Evolutionary conservation across 2,797 vertebrate species (phyloP).

Genomic region (Danio aesculapii): DNA sequence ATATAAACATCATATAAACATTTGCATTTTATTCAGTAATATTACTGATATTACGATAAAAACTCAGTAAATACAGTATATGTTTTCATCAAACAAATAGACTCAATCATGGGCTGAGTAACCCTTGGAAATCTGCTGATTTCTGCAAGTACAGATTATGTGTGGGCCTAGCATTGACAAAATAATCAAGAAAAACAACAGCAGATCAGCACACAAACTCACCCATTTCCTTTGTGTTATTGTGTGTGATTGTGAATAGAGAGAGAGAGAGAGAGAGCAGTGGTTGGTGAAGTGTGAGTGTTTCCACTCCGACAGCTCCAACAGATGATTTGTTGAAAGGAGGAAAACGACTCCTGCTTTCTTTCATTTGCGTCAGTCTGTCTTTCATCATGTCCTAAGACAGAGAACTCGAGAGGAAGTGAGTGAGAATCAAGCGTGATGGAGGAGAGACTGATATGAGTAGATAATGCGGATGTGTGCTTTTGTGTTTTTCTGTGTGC

Average conservation of each 20-base stretch:
- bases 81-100: too few relatives aligned
- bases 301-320: slow-evolving; percentile 28
- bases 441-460: slow-evolving; percentile 32
- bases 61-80: too few relatives aligned
- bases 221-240: neutral
- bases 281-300: neutral
- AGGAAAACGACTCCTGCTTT: slow-evolving; percentile 18
- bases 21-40: too few relatives aligned
- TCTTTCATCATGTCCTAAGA: slow-evolving; percentile 38
- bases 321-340: slow-evolving; percentile 42
- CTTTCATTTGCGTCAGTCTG: slow-evolving; percentile 35
- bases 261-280: neutral
- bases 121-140: too few relatives aligned
- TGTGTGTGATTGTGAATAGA: slow-evolving; percentile 4
- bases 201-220: neutral
- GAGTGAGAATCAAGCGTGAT: slow-evolving; percentile 19
- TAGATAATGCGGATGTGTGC: slow-evolving; percentile 9
- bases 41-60: too few relatives aligned
- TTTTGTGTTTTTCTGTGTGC: slow-evolving; percentile 9
- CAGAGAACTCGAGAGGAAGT: slow-evolving; percentile 32
- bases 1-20: too few relatives aligned
- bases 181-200: neutral
- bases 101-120: too few relatives aligned
- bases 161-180: too few relatives aligned
- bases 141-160: too few relatives aligned